phyloP scores from a whole-genome alignment of 2,113 vertebrate species.

The Gopherus flavomarginatus region DNA sequence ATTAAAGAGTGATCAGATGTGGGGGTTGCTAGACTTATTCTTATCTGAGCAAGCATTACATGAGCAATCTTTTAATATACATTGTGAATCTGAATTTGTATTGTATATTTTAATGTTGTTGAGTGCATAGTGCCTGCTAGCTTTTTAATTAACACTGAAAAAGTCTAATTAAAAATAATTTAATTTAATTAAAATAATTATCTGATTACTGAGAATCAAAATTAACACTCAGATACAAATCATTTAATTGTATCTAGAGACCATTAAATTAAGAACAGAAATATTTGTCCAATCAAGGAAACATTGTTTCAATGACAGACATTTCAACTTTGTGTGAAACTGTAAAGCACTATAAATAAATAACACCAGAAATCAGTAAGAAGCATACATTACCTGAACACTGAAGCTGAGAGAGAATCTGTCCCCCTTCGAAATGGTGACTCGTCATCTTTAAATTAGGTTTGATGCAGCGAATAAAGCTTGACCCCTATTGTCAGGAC shows the following conservation, averaged over 20 bases:
- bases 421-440: conserved; percentile 95
- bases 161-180: background rate
- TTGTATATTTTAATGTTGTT: background rate
- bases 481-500: conserved; percentile 87
- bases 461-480: conserved; percentile 97
- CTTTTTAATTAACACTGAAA: background rate
- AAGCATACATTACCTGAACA: conserved; percentile 87
- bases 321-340: background rate
- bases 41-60: background rate
- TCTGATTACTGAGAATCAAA: background rate
- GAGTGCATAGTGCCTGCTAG: background rate
- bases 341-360: too few species aligned
- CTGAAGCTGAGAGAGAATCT: conserved; percentile 98
- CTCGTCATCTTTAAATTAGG: conserved; percentile 98
- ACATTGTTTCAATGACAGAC: background rate
- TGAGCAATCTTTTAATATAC: background rate
- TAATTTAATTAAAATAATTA: background rate
- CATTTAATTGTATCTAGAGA: background rate
- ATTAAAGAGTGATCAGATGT: background rate
- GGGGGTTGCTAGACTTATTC: background rate
- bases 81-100: background rate
- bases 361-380: background rate
- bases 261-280: background rate
- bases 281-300: background rate
- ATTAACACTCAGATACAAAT: background rate